These are phyloP conservation scores for Drosophila bocki DNA, from an alignment of 1,140 invertebrate species.

Conservation along the genomic window DNA sequence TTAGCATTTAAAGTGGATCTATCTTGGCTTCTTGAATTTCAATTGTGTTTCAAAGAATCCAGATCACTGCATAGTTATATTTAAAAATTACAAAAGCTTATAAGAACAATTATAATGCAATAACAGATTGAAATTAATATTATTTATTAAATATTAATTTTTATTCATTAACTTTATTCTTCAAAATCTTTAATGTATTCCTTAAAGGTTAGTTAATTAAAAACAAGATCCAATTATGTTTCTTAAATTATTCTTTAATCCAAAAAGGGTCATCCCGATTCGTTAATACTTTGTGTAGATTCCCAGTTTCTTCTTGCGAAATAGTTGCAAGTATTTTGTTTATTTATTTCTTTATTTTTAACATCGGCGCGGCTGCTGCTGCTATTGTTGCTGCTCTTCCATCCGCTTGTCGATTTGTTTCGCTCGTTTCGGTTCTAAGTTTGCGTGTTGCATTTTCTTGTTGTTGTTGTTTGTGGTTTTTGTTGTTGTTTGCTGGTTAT, in stretches of 20 bases:
- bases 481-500: slow-evolving; percentile 36
- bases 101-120: neutral
- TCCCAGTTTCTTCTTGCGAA: slow-evolving; percentile 28
- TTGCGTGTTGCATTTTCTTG: slow-evolving; percentile 64
- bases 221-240: neutral
- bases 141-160: neutral
- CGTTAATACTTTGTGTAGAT: neutral
- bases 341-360: slow-evolving; percentile 72
- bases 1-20: neutral
- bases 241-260: too few species aligned
- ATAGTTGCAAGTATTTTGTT: slow-evolving; percentile 60
- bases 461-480: slow-evolving; percentile 2
- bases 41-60: neutral
- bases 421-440: slow-evolving; percentile 78
- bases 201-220: neutral
- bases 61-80: neutral
- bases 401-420: slow-evolving; percentile 66
- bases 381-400: slow-evolving; percentile 49
- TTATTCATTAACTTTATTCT: neutral
- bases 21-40: neutral
- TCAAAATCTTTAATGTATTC: too few species aligned
- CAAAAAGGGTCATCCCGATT: slow-evolving; percentile 12
- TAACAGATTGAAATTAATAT: neutral
- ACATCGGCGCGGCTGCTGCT: slow-evolving; percentile 41
- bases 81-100: too few species aligned